phyloP scores from a whole-genome alignment of 2,888 invertebrate species.

The Nomada lathburiana region DNA sequence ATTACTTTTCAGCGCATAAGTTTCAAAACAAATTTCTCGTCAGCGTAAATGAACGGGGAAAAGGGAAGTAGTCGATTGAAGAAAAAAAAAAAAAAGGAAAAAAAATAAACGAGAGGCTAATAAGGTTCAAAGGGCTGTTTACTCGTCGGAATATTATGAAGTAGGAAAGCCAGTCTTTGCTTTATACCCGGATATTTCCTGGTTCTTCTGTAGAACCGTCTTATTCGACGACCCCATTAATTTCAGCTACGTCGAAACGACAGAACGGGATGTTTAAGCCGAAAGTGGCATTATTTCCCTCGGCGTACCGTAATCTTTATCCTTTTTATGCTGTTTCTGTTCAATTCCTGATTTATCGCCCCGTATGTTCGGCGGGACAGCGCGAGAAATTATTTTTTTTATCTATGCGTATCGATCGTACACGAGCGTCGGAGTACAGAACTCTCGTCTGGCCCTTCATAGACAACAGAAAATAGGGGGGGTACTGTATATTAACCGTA shows the following conservation, averaged over 20 bases:
- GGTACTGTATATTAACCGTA: slow-evolving; percentile 51
- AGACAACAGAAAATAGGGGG: slow-evolving; percentile 26
- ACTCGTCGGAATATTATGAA: slow-evolving; percentile 22
- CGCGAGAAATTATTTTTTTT: slow-evolving; percentile 30
- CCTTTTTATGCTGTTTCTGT: background rate
- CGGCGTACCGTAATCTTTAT: background rate
- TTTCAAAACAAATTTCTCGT: slow-evolving; percentile 31
- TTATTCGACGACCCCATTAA: slow-evolving; percentile 40
- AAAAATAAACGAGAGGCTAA: slow-evolving; percentile 8
- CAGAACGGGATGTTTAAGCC: background rate
- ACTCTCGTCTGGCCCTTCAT: slow-evolving; percentile 14
- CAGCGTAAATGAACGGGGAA: background rate
- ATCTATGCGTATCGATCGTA: slow-evolving; percentile 38
- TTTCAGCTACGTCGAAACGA: slow-evolving; percentile 34
- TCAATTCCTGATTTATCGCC: slow-evolving; percentile 37
- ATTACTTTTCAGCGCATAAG: slow-evolving; percentile 31
- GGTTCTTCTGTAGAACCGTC: background rate
- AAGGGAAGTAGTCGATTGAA: background rate
- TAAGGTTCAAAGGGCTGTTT: slow-evolving; percentile 45
- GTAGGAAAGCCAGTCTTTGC: background rate
- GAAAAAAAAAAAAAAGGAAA: background rate
- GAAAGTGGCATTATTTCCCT: background rate
- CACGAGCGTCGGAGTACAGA: background rate
- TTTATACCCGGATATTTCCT: background rate
- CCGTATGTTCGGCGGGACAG: background rate